phyloP scores from a whole-genome alignment of 2,797 vertebrate species.

The Emys orbicularis region DNA sequence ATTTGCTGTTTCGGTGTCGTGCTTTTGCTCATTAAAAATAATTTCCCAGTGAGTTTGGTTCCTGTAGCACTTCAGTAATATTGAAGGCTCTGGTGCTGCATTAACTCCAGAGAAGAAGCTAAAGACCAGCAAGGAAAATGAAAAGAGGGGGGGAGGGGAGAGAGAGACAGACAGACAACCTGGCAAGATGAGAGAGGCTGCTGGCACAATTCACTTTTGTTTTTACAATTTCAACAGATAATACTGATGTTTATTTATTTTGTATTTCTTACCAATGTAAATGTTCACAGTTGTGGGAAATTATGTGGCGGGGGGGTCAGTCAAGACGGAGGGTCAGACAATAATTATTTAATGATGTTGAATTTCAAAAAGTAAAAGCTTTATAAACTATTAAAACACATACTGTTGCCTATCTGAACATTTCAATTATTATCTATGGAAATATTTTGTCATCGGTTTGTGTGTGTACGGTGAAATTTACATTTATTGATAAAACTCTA shows the following conservation, averaged over 20 bases:
- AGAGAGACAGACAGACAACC: slow-evolving; percentile 23
- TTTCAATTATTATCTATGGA: neutral
- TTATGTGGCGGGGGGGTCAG: neutral
- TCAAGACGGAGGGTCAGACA: neutral
- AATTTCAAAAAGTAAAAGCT: neutral
- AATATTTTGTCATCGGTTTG: neutral
- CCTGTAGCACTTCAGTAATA: slow-evolving; percentile 47
- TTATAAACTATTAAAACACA: neutral
- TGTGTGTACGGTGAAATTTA: neutral
- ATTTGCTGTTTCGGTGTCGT: slow-evolving; percentile 29
- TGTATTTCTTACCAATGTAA: neutral
- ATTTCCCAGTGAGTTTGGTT: slow-evolving; percentile 22
- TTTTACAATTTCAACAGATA: neutral
- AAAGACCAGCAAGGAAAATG: slow-evolving; percentile 30
- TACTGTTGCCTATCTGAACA: neutral
- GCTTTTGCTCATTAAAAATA: slow-evolving; percentile 65
- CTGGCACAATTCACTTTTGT: neutral
- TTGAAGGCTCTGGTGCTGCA: slow-evolving; percentile 31
- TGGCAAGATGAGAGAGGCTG: slow-evolving; percentile 59
- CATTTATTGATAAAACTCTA: neutral
- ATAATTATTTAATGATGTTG: neutral
- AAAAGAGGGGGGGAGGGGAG: neutral
- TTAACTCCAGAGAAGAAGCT: slow-evolving; percentile 33
- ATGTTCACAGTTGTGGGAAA: neutral
- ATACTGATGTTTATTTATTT: neutral